phyloP scores from a whole-genome alignment of 1,140 invertebrate species.

The Proales similis region DNA sequence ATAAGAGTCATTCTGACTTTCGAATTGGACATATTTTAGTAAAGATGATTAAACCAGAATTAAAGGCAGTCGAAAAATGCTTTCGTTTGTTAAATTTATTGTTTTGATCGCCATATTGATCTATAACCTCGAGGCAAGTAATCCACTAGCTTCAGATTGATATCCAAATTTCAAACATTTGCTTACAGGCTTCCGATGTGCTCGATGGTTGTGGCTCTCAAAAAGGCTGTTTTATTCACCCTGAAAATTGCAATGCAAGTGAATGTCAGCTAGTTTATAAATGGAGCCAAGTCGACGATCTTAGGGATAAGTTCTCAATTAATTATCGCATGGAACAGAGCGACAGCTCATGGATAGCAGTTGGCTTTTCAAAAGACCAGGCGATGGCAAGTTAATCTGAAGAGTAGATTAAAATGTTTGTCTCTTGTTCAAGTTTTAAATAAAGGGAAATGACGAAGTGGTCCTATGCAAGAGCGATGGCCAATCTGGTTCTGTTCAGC shows the following conservation, averaged over 20 bases:
- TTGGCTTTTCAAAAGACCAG: constrained; percentile 26
- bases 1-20: no score
- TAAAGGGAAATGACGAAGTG: constrained; percentile 31
- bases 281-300: no score
- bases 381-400: constrained; percentile 20
- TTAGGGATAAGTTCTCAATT: constrained; percentile 1
- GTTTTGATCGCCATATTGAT: no score
- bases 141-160: no score
- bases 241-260: constrained; percentile 9
- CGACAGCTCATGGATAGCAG: constrained; percentile 7
- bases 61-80: no score
- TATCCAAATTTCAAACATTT: not conserved
- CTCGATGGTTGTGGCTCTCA: constrained; percentile 18
- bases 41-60: no score
- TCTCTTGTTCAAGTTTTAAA: not conserved
- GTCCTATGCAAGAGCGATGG: constrained; percentile 23
- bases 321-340: constrained; percentile 1
- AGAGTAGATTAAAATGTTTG: no score
- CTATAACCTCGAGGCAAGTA: no score
- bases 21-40: no score
- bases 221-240: constrained; percentile 15
- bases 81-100: no score
- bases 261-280: constrained; percentile 35
- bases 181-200: not conserved
- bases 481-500: constrained; percentile 14